A percentile compares a stretch with the other conserved stretches of the same genome.
phyloP scores from a whole-genome alignment of 2,888 invertebrate species.

The Clostera curtula region DNA sequence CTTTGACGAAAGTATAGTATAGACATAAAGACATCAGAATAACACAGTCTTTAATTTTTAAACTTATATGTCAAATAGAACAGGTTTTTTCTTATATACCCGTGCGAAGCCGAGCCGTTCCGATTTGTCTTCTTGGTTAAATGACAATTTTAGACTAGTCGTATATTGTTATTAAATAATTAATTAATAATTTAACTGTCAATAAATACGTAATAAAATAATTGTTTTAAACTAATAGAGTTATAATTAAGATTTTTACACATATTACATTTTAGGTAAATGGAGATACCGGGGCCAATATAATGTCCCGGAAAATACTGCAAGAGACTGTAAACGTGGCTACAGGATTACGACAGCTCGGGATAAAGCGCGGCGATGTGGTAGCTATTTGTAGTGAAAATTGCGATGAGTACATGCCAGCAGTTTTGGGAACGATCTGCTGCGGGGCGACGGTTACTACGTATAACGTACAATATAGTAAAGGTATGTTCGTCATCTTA shows the following conservation, averaged over 20 bases:
- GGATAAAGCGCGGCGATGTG: conserved; percentile 64
- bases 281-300: conserved; percentile 64
- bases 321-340: conserved; percentile 66
- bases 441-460: conserved; percentile 74
- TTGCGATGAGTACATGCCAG: conserved; percentile 67
- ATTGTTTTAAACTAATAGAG: conserved; percentile 38
- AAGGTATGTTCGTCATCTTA: conserved; percentile 31
- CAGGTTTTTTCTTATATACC: no score
- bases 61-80: no score
- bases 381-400: conserved; percentile 77
- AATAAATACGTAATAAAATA: conserved; percentile 21
- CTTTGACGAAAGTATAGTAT: no score
- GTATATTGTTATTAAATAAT: no score
- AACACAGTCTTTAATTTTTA: no score
- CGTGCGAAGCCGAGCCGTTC: no score
- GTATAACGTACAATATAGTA: conserved; percentile 72
- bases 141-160: no score
- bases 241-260: neutral
- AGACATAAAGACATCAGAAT: no score
- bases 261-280: conserved; percentile 58
- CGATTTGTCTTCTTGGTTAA: no score
- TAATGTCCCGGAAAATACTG: conserved; percentile 61
- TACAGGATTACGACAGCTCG: conserved; percentile 55
- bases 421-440: conserved; percentile 65
- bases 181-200: no score